Evolutionary conservation across 2,113 vertebrate species (phyloP).

Genomic region (Leptodactylus fuscus): DNA sequence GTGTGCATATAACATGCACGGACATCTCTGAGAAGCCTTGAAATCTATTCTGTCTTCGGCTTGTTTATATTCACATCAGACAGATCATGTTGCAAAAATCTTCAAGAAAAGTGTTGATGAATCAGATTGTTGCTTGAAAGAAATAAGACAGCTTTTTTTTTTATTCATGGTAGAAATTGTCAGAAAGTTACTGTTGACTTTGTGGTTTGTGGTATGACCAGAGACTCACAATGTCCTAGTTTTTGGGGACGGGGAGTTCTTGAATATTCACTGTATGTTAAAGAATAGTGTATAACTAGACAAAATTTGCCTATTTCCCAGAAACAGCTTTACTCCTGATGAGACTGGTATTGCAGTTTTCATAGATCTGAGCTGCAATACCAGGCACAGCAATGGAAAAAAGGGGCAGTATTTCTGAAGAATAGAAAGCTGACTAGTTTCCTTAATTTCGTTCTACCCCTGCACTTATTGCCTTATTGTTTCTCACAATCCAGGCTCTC

Average conservation of each 20-base stretch:
- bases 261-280: too few species aligned
- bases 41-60: background rate
- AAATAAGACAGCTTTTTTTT: background rate
- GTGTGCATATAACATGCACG: background rate
- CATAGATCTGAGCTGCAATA: background rate
- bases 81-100: background rate
- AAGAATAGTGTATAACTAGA: too few species aligned
- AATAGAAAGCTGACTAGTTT: too few species aligned
- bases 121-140: background rate
- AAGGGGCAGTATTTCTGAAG: background rate
- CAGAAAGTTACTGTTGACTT: background rate
- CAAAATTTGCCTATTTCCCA: too few species aligned
- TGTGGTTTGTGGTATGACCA: conserved; percentile 39
- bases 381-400: background rate
- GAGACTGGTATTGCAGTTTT: background rate
- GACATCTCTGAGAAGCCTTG: background rate
- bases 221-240: background rate
- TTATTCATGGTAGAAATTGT: background rate
- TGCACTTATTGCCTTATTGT: too few species aligned
- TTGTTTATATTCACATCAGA: conserved; percentile 2
- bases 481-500: too few species aligned
- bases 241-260: background rate
- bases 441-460: too few species aligned
- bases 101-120: background rate
- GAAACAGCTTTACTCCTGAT: background rate